Conservation (phyloP, 2,888 invertebrate species). For the Zhuqinia jingwanae region DNA sequence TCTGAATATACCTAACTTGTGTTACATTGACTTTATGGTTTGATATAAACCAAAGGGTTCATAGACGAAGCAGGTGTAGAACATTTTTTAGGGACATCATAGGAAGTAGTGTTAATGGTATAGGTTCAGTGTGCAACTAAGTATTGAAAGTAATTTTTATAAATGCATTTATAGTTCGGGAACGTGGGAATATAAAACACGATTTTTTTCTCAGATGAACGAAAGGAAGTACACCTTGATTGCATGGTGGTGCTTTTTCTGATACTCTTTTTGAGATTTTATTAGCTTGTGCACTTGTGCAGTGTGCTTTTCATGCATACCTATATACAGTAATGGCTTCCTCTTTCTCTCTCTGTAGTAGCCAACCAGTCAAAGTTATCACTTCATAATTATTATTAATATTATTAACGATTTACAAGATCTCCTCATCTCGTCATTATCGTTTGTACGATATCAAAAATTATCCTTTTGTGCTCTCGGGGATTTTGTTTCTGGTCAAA, state of each 20-base stretch:
- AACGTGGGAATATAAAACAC: conserved; percentile 65
- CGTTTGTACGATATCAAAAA: background rate
- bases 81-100: no score
- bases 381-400: conserved; percentile 63
- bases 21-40: no score
- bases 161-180: conserved; percentile 34
- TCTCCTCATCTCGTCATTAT: background rate
- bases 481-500: conserved; percentile 4
- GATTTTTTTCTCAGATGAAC: conserved; percentile 53
- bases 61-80: no score
- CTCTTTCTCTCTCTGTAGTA: conserved; percentile 46
- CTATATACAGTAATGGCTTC: conserved; percentile 60
- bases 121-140: background rate
- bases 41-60: no score
- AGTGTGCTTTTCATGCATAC: no score
- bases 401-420: conserved; percentile 46
- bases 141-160: background rate
- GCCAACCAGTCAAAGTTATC: conserved; percentile 43
- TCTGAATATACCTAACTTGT: no score
- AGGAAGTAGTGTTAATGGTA: no score
- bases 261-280: conserved; percentile 46
- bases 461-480: background rate
- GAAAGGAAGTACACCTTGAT: conserved; percentile 58
- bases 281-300: conserved; percentile 43
- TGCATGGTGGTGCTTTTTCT: conserved; percentile 24